These are phyloP conservation scores for Oceanodroma tethys DNA, from an alignment of 2,113 vertebrate species.

Conservation along the genomic window DNA sequence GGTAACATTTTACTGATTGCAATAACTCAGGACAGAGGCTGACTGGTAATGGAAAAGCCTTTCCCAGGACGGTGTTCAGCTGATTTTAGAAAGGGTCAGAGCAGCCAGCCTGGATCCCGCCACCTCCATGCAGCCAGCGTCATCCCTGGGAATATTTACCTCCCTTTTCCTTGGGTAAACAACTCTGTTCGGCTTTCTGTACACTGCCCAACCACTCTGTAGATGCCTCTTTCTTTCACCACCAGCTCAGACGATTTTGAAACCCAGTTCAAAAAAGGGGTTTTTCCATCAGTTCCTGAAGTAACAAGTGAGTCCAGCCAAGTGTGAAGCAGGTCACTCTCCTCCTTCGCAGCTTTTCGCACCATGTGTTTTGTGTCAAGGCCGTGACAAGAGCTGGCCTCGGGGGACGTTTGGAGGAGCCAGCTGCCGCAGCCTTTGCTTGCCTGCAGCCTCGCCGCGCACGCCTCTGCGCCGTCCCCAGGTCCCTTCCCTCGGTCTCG, in stretches of 20 bases:
- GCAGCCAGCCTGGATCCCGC: neutral
- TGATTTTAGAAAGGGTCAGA: neutral
- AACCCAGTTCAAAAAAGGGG: neutral
- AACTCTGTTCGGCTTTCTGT: neutral
- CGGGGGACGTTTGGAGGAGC: neutral
- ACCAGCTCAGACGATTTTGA: neutral
- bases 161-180: neutral
- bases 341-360: neutral
- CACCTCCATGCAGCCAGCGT: neutral
- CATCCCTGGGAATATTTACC: neutral
- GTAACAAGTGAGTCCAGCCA: neutral
- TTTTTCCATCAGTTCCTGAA: neutral
- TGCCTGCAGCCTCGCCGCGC: neutral
- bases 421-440: neutral
- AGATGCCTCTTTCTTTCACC: neutral
- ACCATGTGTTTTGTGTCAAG: neutral
- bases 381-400: neutral
- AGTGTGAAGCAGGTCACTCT: neutral
- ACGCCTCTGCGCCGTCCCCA: neutral
- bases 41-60: neutral
- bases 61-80: neutral
- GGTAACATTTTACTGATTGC: neutral
- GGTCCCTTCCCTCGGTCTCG: neutral
- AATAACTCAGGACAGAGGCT: neutral
- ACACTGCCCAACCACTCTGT: neutral